Evolutionary conservation across 2,797 vertebrate genomes (phyloP).

Genomic region (Buceros bicornis): DNA sequence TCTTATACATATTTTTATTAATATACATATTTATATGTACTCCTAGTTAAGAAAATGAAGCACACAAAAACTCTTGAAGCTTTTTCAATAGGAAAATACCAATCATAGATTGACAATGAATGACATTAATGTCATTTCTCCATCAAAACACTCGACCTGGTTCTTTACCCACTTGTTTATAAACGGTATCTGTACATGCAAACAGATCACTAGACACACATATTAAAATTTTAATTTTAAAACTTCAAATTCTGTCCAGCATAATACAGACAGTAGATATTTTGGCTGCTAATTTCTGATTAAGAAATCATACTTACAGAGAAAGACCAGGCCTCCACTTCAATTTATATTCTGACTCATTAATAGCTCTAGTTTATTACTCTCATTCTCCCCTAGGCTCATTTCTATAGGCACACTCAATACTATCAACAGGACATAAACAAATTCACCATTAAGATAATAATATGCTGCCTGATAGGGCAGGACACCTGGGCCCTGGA

Average conservation of each 20-base stretch:
- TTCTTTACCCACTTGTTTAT: neutral
- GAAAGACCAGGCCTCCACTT: neutral
- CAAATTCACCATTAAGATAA: neutral
- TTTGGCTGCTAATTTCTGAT: neutral
- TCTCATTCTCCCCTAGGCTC: neutral
- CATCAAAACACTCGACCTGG: neutral
- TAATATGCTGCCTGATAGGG: neutral
- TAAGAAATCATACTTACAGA: neutral
- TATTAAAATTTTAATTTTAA: neutral
- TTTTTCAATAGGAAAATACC: neutral
- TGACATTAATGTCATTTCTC: rapidly evolving
- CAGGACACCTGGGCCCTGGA: neutral
- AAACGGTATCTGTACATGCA: neutral
- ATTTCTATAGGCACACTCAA: neutral
- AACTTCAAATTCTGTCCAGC: neutral
- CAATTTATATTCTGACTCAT: neutral
- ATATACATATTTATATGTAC: neutral
- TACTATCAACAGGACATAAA: neutral
- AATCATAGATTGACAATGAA: neutral
- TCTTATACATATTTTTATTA: neutral
- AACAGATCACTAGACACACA: neutral
- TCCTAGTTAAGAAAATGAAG: neutral
- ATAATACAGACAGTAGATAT: neutral
- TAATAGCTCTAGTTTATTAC: neutral
- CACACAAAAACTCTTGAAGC: neutral